Evolutionary conservation across 1,140 invertebrate species (phyloP), one percentile per base, ranked within the genome.

Genomic region (Sminthurides bifidus): DNA sequence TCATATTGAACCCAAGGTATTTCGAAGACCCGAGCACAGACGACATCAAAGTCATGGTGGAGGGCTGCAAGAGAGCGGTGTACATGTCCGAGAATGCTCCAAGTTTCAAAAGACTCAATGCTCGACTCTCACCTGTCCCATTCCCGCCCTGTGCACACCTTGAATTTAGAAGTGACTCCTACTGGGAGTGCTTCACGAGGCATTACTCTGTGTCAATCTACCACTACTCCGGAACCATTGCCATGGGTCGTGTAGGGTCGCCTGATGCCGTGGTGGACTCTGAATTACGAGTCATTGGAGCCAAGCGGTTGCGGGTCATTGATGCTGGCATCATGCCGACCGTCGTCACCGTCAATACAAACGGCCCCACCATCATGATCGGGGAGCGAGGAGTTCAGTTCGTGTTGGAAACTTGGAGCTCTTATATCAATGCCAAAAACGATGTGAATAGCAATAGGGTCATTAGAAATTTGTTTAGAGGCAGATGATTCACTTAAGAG

Each of bases 271-370:
- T 62, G 14, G 56, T 58, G 10, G 60, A 62, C 35, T 50, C 60
- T 12, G 60, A 62, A 49, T 43, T 62, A 0, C 38, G 60, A 19
- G 60, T 62, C 4, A 51, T 52, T 33, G 53, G 53, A 30, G 52
- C 54, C 0, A 51, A 52, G 29, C 59, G 65, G 38, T 60, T 73
- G 27, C 65, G 71, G 5, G 72, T 73, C 2, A 66, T 69, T 37
- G 71, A 73, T 58, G 66, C 67, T 2, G 66, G 66, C 27, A 66
- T 73, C 33, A 72, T 73, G 67, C 71, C 71, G 10, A 45, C 17
- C 15, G 61, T 68, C 19, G 61, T 62, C 17, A 56, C 56, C 2
- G 56, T 55, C 27, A 62, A 62, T 48, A 62, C 56, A n/a, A 62
- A 62, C 27, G 60, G 81, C 1, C 24, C 57, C 0, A 35, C 52